Evolutionary conservation across 1,140 invertebrate species (phyloP), one percentile per base, ranked within the genome.

Genomic region (Bicyclus anynana): DNA sequence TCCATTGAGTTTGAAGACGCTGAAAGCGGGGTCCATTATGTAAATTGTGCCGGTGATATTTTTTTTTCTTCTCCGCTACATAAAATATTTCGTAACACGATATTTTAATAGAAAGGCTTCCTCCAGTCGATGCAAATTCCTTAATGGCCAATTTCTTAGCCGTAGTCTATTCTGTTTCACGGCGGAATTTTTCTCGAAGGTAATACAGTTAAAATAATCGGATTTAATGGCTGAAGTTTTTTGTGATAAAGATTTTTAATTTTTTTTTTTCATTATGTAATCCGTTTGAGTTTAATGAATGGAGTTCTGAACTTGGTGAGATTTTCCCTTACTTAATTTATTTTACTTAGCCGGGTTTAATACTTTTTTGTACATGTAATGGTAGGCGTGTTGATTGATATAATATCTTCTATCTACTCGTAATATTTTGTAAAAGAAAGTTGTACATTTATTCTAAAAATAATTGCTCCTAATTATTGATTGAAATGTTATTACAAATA

Each of bases 11-110:
- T 59, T 50, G 59, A 55, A 67, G 53, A 62, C 62, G 61, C 54
- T 58, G 62, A 55, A 61, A 62, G 53, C 60, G 38, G 47, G 55
- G 67, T 66, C 63, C 65, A 71, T 79, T 79, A 76, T 79, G 73
- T 69, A 76, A 79, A 76, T 76, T 70, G 63, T 53, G 59, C 40
- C 38, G 64, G 59, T 65, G 69, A 72, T 73, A 73, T 70, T 72
- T 75, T 69, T 73, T 67, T 65, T 47, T 17, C 7, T 12, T 33
- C 3, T 33, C 7, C 29, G 29, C 29, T 33, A 12, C n/a, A 33
- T 33, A 33, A 64, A 70, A 66, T 67, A 70, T 73, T 65, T 66
- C 61, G 72, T 64, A 66, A 70, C 60, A 51, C 53, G 62, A 62
- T 69, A 67, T 60, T 74, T 69, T 67, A 72, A 69, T 72, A 72